These are phyloP conservation scores for Papilio xuthus DNA, from an alignment of 1,140 invertebrate species.

Conservation along the genomic window DNA sequence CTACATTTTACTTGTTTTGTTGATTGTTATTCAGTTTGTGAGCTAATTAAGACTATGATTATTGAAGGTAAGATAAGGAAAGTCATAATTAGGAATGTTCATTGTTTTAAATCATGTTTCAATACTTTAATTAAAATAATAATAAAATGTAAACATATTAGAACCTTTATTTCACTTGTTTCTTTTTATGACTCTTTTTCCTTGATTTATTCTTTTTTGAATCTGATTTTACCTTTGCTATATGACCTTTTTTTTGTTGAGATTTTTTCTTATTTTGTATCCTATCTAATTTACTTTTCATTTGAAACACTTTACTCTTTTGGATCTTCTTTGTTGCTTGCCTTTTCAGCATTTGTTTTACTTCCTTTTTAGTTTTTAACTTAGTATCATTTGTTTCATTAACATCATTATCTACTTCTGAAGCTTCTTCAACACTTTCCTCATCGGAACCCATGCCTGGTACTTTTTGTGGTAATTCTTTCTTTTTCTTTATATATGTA, in stretches of 20 bases:
- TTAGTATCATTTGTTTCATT: conserved; percentile 72
- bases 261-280: conserved; percentile 84
- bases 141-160: conserved; percentile 33
- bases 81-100: too few relatives aligned
- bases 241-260: conserved; percentile 68
- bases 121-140: conserved; percentile 22
- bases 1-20: too few relatives aligned
- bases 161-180: conserved; percentile 55
- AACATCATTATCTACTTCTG: conserved; percentile 65
- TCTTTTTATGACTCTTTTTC: conserved; percentile 68
- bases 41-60: too few relatives aligned
- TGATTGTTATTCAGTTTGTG: too few relatives aligned
- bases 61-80: too few relatives aligned
- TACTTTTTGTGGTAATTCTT: conserved; percentile 56
- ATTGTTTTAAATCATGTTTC: too few relatives aligned
- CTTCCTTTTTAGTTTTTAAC: conserved; percentile 83
- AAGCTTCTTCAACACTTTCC: conserved; percentile 72
- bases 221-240: conserved; percentile 61
- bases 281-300: conserved; percentile 86
- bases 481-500: conserved; percentile 48
- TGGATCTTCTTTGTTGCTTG: conserved; percentile 86
- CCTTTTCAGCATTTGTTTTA: conserved; percentile 85
- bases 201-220: conserved; percentile 72
- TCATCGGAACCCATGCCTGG: conserved; percentile 74
- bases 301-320: conserved; percentile 88